Base-by-base conservation (phyloP, 1,140 invertebrate genomes). In the Drosophila burlai region DNA sequence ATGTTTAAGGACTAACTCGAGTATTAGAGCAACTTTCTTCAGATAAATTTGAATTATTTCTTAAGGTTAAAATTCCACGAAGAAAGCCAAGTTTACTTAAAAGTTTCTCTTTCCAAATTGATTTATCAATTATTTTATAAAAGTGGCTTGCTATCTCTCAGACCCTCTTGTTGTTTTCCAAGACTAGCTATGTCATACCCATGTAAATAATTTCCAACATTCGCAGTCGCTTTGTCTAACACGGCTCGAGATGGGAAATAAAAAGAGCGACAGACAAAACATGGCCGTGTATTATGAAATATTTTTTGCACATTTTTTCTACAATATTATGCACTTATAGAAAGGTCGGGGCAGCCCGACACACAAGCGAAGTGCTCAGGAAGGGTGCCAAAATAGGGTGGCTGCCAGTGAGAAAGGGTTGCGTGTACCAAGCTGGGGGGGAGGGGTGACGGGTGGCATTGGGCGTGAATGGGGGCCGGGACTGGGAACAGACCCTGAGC, bases 301-400 rank as follows among this genome's bases (percentile, higher is more conserved):
- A 75, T 78, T 68, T 81, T 36, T 52, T 55, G 68, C 52, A 63
- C 43, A 79, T 76, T 75, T 72, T 47, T 66, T 65, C 26, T 75
- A 85, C 82, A 85, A 79, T 85, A 78, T 85, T 81, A 81, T 85
- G 78, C 82, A 85, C 82, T 85, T 85, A 85, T 81, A 65, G 38
- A 77, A 73, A 68, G 59, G 52, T 68, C 59, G 80, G 46, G 58
- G 40, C 65, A 46, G 54, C 45, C 45, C 34, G 8, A 26, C 24
- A 47, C n/a, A 24, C 7, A 26, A 16, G 62, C 34, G 6, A 67
- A 67, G 65, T 42, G 45, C 62, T 34, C 45, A 52, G 45, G 18
- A 68, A 49, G 62, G 29, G 34, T 43, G 45, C 47, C 18, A 38
- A 55, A 63, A 13, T 18, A 42, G 65, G 45, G 36, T 59, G 69